Evolutionary conservation across 2,797 vertebrate genomes (phyloP), one percentile per base, ranked within the genome.

Genomic region (Threskiornis aethiopicus): DNA sequence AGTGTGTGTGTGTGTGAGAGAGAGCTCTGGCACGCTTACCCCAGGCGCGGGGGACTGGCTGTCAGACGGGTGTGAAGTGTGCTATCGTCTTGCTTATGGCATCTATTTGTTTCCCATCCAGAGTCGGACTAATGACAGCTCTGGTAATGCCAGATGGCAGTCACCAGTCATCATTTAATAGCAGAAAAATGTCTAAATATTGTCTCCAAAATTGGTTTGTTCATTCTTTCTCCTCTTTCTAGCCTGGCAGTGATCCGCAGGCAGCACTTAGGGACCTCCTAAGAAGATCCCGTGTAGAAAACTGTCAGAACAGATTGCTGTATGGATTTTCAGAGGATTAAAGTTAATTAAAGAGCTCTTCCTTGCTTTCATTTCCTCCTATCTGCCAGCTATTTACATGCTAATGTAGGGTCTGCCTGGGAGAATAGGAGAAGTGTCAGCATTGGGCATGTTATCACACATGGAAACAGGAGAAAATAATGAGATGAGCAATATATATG

Each of bases 321-420:
- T 96, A 86, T 96, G 98, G 96, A 94, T 98, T 98, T 98, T 97
- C 98, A 90, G 95, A 97, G 98, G 98, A 98, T 99, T 99, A 98
- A 97, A 98, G 98, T 98, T 99, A 98, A 99, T 99, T 98, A 98
- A 98, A 98, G 97, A 96, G 95, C 97, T 97, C 97, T 97, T 97
- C 96, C 96, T 96, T 94, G 96, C 97, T 98, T 98, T 97, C 97
- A 95, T 98, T 98, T 97, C 96, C 97, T 95, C 57, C 22, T 97
- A 93, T 98, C 98, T 98, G 97, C 97, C 98, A 97, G 98, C 97
- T 98, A 98, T 98, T 98, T 98, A 98, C 98, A 98, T 98, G 98
- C 98, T 98, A 98, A 98, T 98, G 96, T 81, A 59, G 91, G 97
- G 90, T 93, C 96, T 97, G 94, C 96, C 87, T 81, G 96, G 72